phyloP scores from a whole-genome alignment of 2,888 invertebrate species.

The Macrosoma leucophasiata region DNA sequence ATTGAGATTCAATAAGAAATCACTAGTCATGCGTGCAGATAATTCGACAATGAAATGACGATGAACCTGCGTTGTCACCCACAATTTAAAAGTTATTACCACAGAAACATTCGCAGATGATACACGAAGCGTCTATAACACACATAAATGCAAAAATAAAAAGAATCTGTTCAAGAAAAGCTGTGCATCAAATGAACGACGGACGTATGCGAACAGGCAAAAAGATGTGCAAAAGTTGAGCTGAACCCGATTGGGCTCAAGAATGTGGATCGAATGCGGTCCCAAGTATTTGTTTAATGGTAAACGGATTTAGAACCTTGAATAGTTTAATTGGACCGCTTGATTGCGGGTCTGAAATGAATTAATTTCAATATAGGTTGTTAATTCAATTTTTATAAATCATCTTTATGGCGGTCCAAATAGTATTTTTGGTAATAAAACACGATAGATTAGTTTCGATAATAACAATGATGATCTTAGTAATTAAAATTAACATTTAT shows the following conservation, averaged over 20 bases:
- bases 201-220: slow-evolving; percentile 55
- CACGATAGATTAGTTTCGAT: no score
- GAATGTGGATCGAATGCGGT: slow-evolving; percentile 61
- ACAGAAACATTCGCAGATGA: slow-evolving; percentile 23
- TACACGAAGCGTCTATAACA: slow-evolving; percentile 29
- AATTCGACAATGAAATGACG: slow-evolving; percentile 12
- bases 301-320: slow-evolving; percentile 26
- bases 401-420: no score
- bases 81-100: slow-evolving; percentile 14
- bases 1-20: slow-evolving; percentile 16
- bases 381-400: no score
- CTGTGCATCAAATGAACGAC: slow-evolving; percentile 51
- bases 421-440: no score
- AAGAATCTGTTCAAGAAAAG: slow-evolving; percentile 42
- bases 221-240: slow-evolving; percentile 62
- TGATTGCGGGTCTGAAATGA: no score
- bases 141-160: slow-evolving; percentile 41
- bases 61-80: slow-evolving; percentile 21
- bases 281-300: slow-evolving; percentile 30
- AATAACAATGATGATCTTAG: no score
- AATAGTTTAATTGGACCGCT: slow-evolving; percentile 18
- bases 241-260: slow-evolving; percentile 45
- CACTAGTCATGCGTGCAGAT: slow-evolving; percentile 20
- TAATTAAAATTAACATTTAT: no score
- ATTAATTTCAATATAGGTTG: no score